Percentiles rank a stretch among this genome's conserved stretches.
Evolutionary conservation across 2,113 vertebrate genomes (phyloP).

Genomic region (Circaetus cinerascens): DNA sequence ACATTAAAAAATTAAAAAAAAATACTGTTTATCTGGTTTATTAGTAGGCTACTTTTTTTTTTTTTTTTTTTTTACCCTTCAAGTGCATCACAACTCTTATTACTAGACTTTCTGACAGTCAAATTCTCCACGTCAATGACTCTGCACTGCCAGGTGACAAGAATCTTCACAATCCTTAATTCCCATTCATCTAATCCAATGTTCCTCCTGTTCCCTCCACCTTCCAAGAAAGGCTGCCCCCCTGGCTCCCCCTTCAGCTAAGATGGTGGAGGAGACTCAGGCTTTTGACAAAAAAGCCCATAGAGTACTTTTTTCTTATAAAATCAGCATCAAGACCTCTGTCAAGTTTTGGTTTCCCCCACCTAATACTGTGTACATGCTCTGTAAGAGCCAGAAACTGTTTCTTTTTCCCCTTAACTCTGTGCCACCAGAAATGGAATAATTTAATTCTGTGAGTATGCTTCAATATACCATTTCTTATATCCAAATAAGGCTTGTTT

Average conservation of each 20-base stretch:
- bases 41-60: background rate
- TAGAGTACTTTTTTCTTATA: background rate
- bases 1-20: background rate
- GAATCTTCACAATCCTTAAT: background rate
- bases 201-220: background rate
- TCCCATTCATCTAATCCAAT: background rate
- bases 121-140: background rate
- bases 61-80: background rate
- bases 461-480: background rate
- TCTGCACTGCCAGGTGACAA: background rate
- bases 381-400: background rate
- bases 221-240: background rate
- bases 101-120: background rate
- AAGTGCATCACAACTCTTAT: background rate
- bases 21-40: background rate
- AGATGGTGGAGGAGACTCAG: fast-evolving
- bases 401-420: background rate
- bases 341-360: background rate
- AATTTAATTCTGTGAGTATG: background rate
- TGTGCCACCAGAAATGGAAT: background rate
- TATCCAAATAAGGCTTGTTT: background rate
- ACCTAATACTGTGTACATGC: background rate
- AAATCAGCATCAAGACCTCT: background rate
- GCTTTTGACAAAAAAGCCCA: background rate
- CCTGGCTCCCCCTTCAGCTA: background rate